Conservation (phyloP, 2,113 vertebrate species). For the Sus scrofa region T2T-Sscrofa CM000820.6:79943501-79944000, state of each 20-base stretch:
- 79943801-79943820: constrained; percentile 56
- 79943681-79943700: constrained; percentile 99
- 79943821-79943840: background rate
- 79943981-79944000: constrained; percentile 48
- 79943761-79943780: constrained; percentile 65
- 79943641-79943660: constrained; percentile 55
- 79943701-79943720: constrained; percentile 99
- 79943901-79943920: constrained; percentile 4
- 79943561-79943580: constrained; percentile 51
- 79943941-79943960: constrained; percentile 48
- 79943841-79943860: constrained; percentile 19
- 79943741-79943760: constrained; percentile 98
- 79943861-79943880: background rate
- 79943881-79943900: background rate
- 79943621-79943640: background rate
- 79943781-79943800: constrained; percentile 40
- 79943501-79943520: constrained; percentile 50
- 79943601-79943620: background rate
- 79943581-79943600: constrained; percentile 31
- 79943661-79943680: constrained; percentile 99
- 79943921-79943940: constrained; percentile 24
- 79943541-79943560: constrained; percentile 8
- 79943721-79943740: constrained; percentile 99
- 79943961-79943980: constrained; percentile 43
- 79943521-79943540: constrained; percentile 53